Evolutionary conservation across 2,888 invertebrate species (phyloP), one percentile per base, ranked within the genome.

Genomic region (Leucophenga montana): DNA sequence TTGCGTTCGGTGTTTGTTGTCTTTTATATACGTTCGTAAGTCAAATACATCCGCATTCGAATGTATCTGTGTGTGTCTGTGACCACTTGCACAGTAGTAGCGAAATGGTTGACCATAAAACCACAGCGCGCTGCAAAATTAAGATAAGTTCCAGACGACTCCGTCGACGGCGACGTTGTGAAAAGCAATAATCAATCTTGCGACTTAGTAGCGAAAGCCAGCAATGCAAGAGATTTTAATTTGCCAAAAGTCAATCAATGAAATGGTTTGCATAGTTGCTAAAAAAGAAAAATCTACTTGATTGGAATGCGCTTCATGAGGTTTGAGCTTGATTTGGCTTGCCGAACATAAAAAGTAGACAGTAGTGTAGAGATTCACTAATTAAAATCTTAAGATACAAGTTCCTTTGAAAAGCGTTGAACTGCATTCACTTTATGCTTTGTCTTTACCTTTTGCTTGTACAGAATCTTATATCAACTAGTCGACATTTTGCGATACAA

Each of bases 201-300:
- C 66, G 68, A 70, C 39, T 39, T 39, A 39, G 39, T 39, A 39
- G 74, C 75, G 70, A 78, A 71, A 79, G 82, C 71, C 78, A 75
- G 75, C 78, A 56, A 4, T 82, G 80, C 77, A 71, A 74, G 73
- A 81, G 65, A 77, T 74, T 74, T 84, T 84, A 81, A 81, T 81
- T 83, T 74, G 79, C 73, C 73, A 75, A 77, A 81, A 56, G 56
- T 84, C 81, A 82, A 81, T 81, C 79, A 75, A 56, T 16, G 53
- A 16, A 53, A 16, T 53, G 53, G 53, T 53, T 18, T 53, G 53
- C 1, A 18, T 53, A 11, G 9, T 39, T 39, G 11, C 39, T 5
- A 39, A 39, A 39, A 39, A 39, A 39, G 11, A 39, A 39, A 39
- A 39, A 39, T 5, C 39, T 39, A 39, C 9, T 39, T 39, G 3